Evolutionary conservation across 2,113 vertebrate genomes (phyloP), one percentile per base, ranked within the genome.

Genomic region (Microcebus murinus): DNA sequence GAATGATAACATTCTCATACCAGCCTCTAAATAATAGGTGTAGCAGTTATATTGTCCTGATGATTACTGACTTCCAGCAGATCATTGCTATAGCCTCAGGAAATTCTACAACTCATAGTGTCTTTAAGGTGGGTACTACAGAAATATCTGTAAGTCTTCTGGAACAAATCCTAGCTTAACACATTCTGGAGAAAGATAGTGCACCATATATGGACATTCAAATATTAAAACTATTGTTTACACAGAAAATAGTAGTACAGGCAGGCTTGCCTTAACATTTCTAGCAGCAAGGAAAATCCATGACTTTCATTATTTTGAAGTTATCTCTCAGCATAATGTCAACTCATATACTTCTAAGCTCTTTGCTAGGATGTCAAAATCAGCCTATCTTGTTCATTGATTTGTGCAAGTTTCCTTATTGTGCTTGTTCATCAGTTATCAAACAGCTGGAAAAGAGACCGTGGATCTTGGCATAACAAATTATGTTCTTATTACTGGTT

Each of bases 301-400:
- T 52, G 36, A 76, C 42, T 57, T 48, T 63, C 36, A 63, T 87
- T 4, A n/a, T 80, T 96, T 90, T 89, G 84, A 95, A 97, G 82
- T 90, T 59, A 79, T 80, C 52, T 76, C 71, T 91, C 61, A 83
- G 39, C 63, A 84, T 84, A n/a, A 39, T 93, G 31, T 96, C 87
- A 76, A 82, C 13, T 79, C 61, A 36, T 8, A 74, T 20, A 15
- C 14, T 84, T 63, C 12, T 29, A 96, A 27, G 6, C 74, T 95
- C 70, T 91, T 77, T 82, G 76, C 45, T 13, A 89, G 29, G 21
- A 48, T 67, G 48, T 52, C 21, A 4, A 82, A 68, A 83, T 94
- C 61, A 52, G 11, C 25, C 70, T 82, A 59, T 36, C 20, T n/a
- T 90, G 20, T 50, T 90, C 65, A 87, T 13, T 81, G 71, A 77